phyloP scores from a whole-genome alignment of 2,797 vertebrate species.

The Rhincodon typus region DNA sequence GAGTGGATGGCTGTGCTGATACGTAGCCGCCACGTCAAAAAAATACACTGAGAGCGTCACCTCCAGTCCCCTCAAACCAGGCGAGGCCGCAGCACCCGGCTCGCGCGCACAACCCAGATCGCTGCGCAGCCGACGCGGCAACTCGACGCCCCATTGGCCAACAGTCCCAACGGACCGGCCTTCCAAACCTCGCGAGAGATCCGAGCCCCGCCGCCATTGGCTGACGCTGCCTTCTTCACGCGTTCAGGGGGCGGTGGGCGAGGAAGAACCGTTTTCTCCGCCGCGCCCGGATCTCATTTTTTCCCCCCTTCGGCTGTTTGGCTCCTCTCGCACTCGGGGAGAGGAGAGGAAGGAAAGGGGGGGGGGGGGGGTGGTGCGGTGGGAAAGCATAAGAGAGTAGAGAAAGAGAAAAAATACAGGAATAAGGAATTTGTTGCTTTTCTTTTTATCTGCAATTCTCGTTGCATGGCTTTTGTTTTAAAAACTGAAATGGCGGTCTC shows the following conservation, averaged over 20 bases:
- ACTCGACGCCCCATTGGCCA: slow-evolving; percentile 32
- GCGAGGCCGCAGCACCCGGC: slow-evolving; percentile 24
- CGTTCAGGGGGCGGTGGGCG: too few relatives aligned
- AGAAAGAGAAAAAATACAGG: not conserved
- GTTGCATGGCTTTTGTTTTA: not conserved
- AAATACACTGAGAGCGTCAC: slow-evolving; percentile 37
- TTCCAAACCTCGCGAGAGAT: slow-evolving; percentile 6
- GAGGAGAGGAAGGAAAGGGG: not conserved
- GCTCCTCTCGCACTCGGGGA: not conserved
- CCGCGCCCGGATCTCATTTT: slow-evolving; percentile 35
- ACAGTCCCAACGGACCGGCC: slow-evolving; percentile 4
- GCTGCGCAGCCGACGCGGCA: slow-evolving; percentile 1
- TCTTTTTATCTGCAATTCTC: not conserved
- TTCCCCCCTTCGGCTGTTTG: not conserved
- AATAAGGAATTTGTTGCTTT: not conserved
- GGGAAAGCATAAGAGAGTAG: not conserved
- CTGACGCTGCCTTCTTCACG: not conserved
- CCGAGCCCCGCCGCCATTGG: not conserved
- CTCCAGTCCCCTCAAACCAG: slow-evolving; percentile 34
- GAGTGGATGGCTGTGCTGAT: slow-evolving; percentile 35
- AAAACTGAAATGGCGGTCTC: not conserved
- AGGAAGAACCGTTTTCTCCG: not conserved
- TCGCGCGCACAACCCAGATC: not conserved
- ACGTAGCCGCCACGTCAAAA: slow-evolving; percentile 37
- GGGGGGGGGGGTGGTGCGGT: too few relatives aligned